Conservation (phyloP, 1,140 invertebrate species). For the Rhyzopertha dominica region DNA sequence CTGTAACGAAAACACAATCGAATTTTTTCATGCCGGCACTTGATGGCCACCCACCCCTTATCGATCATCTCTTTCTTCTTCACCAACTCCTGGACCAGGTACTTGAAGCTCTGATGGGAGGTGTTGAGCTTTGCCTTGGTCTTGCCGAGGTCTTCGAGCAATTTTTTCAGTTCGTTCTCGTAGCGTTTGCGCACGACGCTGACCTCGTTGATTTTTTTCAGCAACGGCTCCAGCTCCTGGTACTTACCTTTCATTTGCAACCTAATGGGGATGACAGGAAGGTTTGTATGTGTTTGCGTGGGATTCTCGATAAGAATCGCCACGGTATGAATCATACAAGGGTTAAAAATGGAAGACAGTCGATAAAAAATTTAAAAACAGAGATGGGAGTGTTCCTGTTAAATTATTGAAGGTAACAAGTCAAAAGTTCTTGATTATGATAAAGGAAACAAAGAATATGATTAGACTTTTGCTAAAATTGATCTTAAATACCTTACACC, state of each 20-base stretch:
- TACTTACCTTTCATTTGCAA: slow-evolving; percentile 44
- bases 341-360: slow-evolving; percentile 1
- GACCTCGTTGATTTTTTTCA: slow-evolving; percentile 36
- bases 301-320: slow-evolving; percentile 15
- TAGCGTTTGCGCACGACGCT: slow-evolving; percentile 33
- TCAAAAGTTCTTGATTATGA: not conserved
- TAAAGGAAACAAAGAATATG: not conserved
- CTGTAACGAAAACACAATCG: no score
- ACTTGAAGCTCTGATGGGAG: slow-evolving; percentile 28
- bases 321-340: not conserved
- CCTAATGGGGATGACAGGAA: slow-evolving; percentile 28
- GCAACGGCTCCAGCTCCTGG: slow-evolving; percentile 36
- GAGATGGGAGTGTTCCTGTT: slow-evolving; percentile 7
- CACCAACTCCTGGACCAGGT: slow-evolving; percentile 28
- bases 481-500: not conserved
- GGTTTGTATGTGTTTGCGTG: not conserved
- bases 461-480: slow-evolving; percentile 3
- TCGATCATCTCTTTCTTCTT: slow-evolving; percentile 33
- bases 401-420: slow-evolving; percentile 1
- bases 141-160: slow-evolving; percentile 29
- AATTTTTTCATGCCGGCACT: no score
- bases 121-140: slow-evolving; percentile 23
- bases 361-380: slow-evolving; percentile 6
- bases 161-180: slow-evolving; percentile 31
- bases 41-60: no score